These are phyloP conservation scores for Monochamus saltuarius DNA, from an alignment of 1,140 invertebrate species.

Conservation along the genomic window DNA sequence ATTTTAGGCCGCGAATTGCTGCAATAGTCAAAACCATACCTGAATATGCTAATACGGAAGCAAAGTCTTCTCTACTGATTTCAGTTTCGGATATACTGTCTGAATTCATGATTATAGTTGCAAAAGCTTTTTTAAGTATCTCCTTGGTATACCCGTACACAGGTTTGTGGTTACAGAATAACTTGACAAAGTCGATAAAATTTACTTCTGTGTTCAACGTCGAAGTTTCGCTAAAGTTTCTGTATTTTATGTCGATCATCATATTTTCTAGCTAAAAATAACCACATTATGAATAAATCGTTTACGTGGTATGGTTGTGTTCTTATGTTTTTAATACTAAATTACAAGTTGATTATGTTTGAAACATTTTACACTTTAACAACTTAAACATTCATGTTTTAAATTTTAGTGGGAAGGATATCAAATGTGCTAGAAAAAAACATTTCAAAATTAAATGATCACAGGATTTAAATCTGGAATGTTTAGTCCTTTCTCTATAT, in stretches of 20 bases:
- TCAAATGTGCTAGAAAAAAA: too few relatives aligned
- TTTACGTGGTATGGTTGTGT: too few relatives aligned
- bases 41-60: neutral
- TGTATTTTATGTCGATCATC: slow-evolving; percentile 65
- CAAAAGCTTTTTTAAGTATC: slow-evolving; percentile 42
- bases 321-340: too few relatives aligned
- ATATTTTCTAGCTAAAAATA: slow-evolving; percentile 64
- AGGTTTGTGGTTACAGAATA: slow-evolving; percentile 73
- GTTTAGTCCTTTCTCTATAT: too few relatives aligned
- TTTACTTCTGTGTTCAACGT: slow-evolving; percentile 59
- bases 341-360: too few relatives aligned
- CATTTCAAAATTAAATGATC: too few relatives aligned
- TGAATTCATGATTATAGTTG: slow-evolving; percentile 17
- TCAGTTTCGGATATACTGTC: slow-evolving; percentile 19
- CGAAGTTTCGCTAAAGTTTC: slow-evolving; percentile 58
- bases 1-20: too few relatives aligned
- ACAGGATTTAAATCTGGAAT: too few relatives aligned
- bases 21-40: neutral
- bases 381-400: too few relatives aligned
- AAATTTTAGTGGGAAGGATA: too few relatives aligned
- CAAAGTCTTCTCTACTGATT: slow-evolving; percentile 34
- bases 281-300: too few relatives aligned
- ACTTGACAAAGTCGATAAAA: slow-evolving; percentile 70
- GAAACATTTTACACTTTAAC: too few relatives aligned
- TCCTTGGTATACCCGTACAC: slow-evolving; percentile 53